phyloP scores from a whole-genome alignment of 92 coral and sea anemone genomes.

The Zoanthus gigantus region DNA sequence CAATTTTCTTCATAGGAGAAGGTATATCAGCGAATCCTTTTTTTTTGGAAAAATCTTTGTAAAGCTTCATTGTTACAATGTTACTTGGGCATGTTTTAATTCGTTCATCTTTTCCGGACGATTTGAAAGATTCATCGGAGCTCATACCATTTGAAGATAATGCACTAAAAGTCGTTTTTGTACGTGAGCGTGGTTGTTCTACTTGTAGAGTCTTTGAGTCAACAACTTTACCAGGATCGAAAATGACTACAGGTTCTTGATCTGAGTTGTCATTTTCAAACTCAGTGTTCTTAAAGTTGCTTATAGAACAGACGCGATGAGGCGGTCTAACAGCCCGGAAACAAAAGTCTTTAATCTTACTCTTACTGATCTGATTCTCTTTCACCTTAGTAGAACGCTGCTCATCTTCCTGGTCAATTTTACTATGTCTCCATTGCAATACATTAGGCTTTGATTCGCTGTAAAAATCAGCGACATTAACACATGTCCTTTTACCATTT shows the following conservation, averaged over 20 bases:
- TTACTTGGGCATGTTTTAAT: slow-evolving; percentile 27
- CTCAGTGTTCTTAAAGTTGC: slow-evolving; percentile 69
- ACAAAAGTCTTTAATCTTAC: slow-evolving; percentile 47
- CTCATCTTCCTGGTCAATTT: slow-evolving; percentile 20
- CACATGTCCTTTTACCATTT: slow-evolving; percentile 62
- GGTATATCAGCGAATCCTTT: not conserved
- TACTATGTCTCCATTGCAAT: slow-evolving; percentile 49
- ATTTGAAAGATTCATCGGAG: not conserved
- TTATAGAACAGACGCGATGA: slow-evolving; percentile 71
- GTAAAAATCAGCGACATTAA: slow-evolving; percentile 69
- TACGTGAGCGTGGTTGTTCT: not conserved
- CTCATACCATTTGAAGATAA: not conserved
- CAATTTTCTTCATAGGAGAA: not conserved
- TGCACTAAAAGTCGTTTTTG: not conserved
- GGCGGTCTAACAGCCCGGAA: slow-evolving; percentile 79
- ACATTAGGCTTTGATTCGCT: slow-evolving; percentile 68
- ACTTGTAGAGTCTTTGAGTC: not conserved
- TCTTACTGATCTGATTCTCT: not conserved
- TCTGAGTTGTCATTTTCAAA: slow-evolving; percentile 62
- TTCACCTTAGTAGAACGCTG: not conserved
- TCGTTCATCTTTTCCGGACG: not conserved
- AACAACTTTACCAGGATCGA: slow-evolving; percentile 20
- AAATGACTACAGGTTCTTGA: slow-evolving; percentile 51
- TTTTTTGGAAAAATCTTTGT: not conserved
- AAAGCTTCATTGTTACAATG: not conserved